Conservation (phyloP, 2,888 invertebrate species). For the Zygaena filipendulae region DNA sequence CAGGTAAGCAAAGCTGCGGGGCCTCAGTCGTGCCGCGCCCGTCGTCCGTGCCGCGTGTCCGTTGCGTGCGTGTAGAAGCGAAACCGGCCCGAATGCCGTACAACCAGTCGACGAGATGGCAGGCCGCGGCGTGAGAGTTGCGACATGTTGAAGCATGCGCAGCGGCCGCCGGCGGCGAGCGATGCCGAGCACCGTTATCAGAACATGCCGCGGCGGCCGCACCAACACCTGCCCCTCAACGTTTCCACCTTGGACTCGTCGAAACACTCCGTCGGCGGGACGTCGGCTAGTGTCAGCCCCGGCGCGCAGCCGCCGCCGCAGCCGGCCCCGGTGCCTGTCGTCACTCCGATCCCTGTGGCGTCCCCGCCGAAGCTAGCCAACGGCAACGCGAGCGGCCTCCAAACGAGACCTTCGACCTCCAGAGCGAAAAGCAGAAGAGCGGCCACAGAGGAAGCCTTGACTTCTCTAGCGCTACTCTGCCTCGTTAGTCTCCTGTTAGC, state of each 20-base stretch:
- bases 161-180: constrained; percentile 65
- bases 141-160: constrained; percentile 80
- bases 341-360: constrained; percentile 36
- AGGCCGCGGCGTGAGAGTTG: constrained; percentile 44
- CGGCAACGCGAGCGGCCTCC: constrained; percentile 67
- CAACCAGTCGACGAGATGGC: constrained; percentile 56
- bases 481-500: constrained; percentile 87
- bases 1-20: constrained; percentile 27
- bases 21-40: constrained; percentile 38
- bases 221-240: constrained; percentile 73
- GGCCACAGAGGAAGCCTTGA: constrained; percentile 77
- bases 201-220: constrained; percentile 68
- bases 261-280: constrained; percentile 72
- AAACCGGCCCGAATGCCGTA: constrained; percentile 45
- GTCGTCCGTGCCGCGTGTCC: constrained; percentile 32
- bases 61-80: constrained; percentile 20
- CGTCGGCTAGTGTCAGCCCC: constrained; percentile 68
- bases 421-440: constrained; percentile 45
- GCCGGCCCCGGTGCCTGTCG: constrained; percentile 29
- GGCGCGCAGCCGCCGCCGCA: constrained; percentile 40
- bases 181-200: constrained; percentile 66
- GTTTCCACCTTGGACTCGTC: constrained; percentile 75
- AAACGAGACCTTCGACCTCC: constrained; percentile 32
- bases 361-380: constrained; percentile 60
- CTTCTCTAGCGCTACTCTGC: constrained; percentile 86